Evolutionary conservation across 2,888 invertebrate species (phyloP).

Genomic region (Pseudococcus jackbeardsleyi): DNA sequence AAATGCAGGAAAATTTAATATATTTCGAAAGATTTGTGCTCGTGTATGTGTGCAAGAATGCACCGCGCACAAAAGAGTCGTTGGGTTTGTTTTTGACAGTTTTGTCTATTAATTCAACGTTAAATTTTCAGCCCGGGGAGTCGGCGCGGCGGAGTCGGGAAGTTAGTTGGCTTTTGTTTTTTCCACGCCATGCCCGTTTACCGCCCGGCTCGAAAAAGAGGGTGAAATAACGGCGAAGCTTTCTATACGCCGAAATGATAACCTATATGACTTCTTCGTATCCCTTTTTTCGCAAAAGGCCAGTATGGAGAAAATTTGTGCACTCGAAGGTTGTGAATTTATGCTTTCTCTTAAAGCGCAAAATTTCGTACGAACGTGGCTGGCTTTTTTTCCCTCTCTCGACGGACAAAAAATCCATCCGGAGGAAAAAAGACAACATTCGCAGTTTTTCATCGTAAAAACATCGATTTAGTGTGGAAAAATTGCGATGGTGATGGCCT

Average conservation of each 20-base stretch:
- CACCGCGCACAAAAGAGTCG: slow-evolving; percentile 57
- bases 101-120: slow-evolving; percentile 64
- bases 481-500: slow-evolving; percentile 10
- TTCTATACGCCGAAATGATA: slow-evolving; percentile 53
- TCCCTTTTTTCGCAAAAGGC: slow-evolving; percentile 38
- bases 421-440: neutral
- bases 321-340: slow-evolving; percentile 56
- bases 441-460: neutral
- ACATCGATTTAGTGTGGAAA: slow-evolving; percentile 11
- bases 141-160: slow-evolving; percentile 32
- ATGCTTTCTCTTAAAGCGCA: slow-evolving; percentile 47
- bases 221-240: slow-evolving; percentile 47
- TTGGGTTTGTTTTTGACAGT: slow-evolving; percentile 64
- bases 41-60: slow-evolving; percentile 61
- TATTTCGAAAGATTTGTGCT: slow-evolving; percentile 14
- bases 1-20: slow-evolving; percentile 46
- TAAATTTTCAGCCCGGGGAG: slow-evolving; percentile 57
- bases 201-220: slow-evolving; percentile 5
- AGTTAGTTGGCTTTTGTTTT: slow-evolving; percentile 57
- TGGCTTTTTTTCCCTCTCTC: neutral
- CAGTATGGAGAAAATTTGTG: slow-evolving; percentile 58
- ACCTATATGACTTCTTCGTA: slow-evolving; percentile 47
- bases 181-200: slow-evolving; percentile 21
- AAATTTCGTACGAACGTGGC: slow-evolving; percentile 41
- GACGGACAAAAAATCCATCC: too few species aligned